These are phyloP conservation scores for Entelurus aequoreus DNA, from an alignment of 2,113 vertebrate genomes.

Conservation along the genomic window DNA sequence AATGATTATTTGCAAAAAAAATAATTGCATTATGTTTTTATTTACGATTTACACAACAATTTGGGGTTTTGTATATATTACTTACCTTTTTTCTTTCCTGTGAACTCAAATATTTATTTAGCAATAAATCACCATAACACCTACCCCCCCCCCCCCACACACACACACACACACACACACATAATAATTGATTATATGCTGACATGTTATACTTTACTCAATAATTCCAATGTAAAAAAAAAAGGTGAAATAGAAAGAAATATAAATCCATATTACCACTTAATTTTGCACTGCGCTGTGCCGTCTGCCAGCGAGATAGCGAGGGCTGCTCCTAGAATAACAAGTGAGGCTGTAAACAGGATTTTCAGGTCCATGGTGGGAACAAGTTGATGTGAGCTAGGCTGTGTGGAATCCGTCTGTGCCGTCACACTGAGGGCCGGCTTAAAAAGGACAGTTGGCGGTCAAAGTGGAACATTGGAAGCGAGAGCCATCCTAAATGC, in stretches of 20 bases:
- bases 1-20: no score
- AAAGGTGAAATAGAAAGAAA: not conserved
- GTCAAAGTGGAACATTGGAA: not conserved
- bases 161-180: no score
- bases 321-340: slow-evolving; percentile 30
- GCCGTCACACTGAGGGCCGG: not conserved
- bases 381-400: not conserved
- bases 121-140: no score
- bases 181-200: no score
- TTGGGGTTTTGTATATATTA: no score
- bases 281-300: slow-evolving; percentile 51
- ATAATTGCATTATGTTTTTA: no score
- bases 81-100: no score
- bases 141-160: no score
- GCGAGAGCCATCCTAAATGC: not conserved
- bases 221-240: no score
- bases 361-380: slow-evolving; percentile 29
- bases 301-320: slow-evolving; percentile 19
- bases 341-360: slow-evolving; percentile 7
- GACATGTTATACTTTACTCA: no score
- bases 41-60: no score
- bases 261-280: slow-evolving; percentile 40
- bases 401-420: not conserved
- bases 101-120: no score
- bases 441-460: not conserved